phyloP scores from a whole-genome alignment of 1,140 invertebrate species.

The Drosophila nannoptera region DNA sequence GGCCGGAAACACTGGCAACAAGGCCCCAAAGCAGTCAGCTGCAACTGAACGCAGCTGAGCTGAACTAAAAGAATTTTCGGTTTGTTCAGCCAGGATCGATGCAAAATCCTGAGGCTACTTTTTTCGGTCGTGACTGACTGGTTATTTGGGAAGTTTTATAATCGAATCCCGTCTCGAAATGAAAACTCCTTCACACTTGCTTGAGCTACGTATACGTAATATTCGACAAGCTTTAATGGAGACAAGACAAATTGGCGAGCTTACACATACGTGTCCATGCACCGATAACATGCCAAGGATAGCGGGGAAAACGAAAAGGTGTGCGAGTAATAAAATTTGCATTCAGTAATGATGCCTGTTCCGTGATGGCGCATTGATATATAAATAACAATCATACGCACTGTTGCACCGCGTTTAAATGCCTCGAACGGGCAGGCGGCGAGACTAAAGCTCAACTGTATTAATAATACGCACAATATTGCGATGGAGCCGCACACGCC shows the following conservation, averaged over 20 bases:
- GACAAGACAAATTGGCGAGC: no score
- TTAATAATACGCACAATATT: constrained; percentile 54
- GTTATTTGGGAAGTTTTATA: not conserved
- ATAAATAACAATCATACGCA: constrained; percentile 76
- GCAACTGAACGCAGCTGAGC: constrained; percentile 26
- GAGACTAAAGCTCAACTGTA: constrained; percentile 63
- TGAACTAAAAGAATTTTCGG: constrained; percentile 17
- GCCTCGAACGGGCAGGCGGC: constrained; percentile 46
- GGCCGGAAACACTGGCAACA: constrained; percentile 63
- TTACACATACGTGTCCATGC: not conserved
- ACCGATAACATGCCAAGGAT: not conserved
- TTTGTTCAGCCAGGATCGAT: constrained; percentile 30
- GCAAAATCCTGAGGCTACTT: constrained; percentile 33
- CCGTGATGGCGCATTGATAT: constrained; percentile 53
- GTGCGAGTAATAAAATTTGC: constrained; percentile 57
- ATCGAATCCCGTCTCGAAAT: not conserved
- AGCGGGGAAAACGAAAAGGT: not conserved
- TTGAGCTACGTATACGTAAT: no score
- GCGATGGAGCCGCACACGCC: not conserved
- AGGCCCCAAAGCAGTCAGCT: constrained; percentile 40
- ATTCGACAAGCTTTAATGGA: no score
- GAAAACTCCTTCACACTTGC: no score
- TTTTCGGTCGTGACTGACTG: constrained; percentile 9
- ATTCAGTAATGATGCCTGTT: constrained; percentile 69
- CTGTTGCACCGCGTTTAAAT: constrained; percentile 59